Percentiles rank a stretch among this genome's conserved stretches.
phyloP scores from a whole-genome alignment of 1,140 invertebrate species.

The Trichonephila clavipes region DNA sequence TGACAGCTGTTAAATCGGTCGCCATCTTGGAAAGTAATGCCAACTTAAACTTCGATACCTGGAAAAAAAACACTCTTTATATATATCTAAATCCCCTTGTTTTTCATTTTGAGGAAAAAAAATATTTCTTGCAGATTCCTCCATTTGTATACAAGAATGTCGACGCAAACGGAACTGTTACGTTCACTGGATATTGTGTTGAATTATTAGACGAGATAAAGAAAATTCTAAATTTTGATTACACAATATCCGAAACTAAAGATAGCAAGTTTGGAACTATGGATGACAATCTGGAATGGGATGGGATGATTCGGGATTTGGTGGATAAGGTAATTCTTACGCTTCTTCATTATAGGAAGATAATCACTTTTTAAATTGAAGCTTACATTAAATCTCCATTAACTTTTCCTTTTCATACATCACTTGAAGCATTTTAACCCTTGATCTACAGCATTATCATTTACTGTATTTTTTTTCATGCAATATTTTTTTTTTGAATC shows the following conservation, averaged over 20 bases:
- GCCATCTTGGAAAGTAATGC: too few relatives aligned
- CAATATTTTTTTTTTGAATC: too few relatives aligned
- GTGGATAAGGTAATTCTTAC: constrained; percentile 87
- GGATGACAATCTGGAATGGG: constrained; percentile 90
- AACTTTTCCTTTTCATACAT: too few relatives aligned
- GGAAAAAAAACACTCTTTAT: too few relatives aligned
- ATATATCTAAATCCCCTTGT: too few relatives aligned
- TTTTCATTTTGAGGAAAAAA: too few relatives aligned
- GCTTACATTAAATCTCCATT: too few relatives aligned
- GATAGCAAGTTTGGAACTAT: constrained; percentile 92
- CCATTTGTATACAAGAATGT: constrained; percentile 77
- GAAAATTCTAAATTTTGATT: constrained; percentile 92
- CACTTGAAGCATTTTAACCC: too few relatives aligned
- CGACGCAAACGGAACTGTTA: constrained; percentile 78
- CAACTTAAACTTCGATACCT: too few relatives aligned
- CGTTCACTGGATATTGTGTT: constrained; percentile 95
- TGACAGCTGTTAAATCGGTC: too few relatives aligned
- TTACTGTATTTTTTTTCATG: too few relatives aligned
- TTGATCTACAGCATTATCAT: too few relatives aligned
- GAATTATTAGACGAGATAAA: constrained; percentile 93
- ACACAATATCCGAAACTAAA: constrained; percentile 89
- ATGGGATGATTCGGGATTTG: constrained; percentile 94
- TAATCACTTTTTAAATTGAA: background rate
- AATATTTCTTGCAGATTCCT: constrained; percentile 77
- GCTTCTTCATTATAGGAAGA: background rate